Conservation (phyloP, 2,113 vertebrate species). For the Lepus americanus region DNA sequence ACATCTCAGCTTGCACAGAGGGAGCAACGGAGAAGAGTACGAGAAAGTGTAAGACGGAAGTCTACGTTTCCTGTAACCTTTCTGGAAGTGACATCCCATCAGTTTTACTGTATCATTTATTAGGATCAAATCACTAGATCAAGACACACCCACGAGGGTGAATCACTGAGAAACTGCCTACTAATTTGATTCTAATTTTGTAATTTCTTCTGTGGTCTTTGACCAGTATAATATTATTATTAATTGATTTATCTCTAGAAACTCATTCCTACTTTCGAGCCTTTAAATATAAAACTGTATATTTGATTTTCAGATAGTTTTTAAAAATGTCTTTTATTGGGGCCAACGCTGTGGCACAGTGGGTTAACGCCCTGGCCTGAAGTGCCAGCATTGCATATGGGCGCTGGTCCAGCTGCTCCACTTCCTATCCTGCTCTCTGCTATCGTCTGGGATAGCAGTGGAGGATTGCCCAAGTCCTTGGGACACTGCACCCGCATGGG, state of each 20-base stretch:
- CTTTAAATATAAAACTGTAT: background rate
- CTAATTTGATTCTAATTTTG: background rate
- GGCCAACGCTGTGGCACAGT: no score
- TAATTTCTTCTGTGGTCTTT: background rate
- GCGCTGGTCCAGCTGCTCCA: no score
- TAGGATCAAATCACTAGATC: background rate
- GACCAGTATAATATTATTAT: background rate
- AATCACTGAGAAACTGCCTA: background rate
- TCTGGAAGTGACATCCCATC: background rate
- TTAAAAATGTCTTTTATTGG: no score
- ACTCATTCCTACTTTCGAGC: background rate
- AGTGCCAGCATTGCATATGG: no score
- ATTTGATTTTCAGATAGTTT: background rate
- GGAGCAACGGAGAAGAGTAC: background rate
- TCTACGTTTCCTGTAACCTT: background rate
- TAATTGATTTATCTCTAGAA: background rate
- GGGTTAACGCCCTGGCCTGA: no score
- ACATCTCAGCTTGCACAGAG: background rate
- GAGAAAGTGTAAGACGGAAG: background rate
- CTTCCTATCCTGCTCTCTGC: no score
- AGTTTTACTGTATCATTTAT: background rate
- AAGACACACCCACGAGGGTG: background rate
- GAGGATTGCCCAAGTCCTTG: no score
- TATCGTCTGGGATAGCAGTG: no score
- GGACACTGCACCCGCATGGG: no score